Conservation (phyloP, 1,140 invertebrate species). For the Galleria mellonella region DNA sequence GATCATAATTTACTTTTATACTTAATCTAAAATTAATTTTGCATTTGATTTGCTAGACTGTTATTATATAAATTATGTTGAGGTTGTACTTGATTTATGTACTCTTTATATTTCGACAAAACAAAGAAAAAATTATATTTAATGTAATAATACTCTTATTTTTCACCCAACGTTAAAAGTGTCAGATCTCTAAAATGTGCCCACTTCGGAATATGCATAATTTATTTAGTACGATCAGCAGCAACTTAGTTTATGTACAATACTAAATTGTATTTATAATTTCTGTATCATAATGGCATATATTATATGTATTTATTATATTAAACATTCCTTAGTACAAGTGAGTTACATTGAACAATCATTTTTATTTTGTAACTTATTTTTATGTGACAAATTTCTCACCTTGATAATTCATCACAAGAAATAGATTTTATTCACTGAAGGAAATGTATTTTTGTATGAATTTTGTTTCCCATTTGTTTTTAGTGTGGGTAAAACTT, state of each 20-base stretch:
- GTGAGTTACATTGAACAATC: constrained; percentile 48
- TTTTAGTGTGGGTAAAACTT: constrained; percentile 19
- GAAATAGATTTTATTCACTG: constrained; percentile 33
- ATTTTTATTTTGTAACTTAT: constrained; percentile 8
- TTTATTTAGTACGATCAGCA: constrained; percentile 47
- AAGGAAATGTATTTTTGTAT: constrained; percentile 46
- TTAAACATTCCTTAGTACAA: constrained; percentile 48
- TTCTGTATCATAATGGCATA: constrained; percentile 67
- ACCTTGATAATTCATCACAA: constrained; percentile 46
- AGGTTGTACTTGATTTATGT: constrained; percentile 27
- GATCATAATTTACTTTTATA: constrained; percentile 56
- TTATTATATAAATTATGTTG: constrained; percentile 34
- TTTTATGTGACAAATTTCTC: constrained; percentile 15
- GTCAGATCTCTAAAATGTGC: constrained; percentile 17
- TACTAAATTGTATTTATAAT: constrained; percentile 59
- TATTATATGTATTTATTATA: no score
- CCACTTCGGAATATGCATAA: constrained; percentile 34
- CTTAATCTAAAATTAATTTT: constrained; percentile 36
- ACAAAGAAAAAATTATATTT: constrained; percentile 25
- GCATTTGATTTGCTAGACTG: constrained; percentile 58
- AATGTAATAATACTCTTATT: constrained; percentile 17
- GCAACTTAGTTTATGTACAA: constrained; percentile 42
- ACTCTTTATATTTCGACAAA: neutral
- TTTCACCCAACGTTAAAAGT: neutral
- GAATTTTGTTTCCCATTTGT: constrained; percentile 23